phyloP scores from a whole-genome alignment of 1,140 invertebrate species.

The Fragariocoptes setiger region DNA sequence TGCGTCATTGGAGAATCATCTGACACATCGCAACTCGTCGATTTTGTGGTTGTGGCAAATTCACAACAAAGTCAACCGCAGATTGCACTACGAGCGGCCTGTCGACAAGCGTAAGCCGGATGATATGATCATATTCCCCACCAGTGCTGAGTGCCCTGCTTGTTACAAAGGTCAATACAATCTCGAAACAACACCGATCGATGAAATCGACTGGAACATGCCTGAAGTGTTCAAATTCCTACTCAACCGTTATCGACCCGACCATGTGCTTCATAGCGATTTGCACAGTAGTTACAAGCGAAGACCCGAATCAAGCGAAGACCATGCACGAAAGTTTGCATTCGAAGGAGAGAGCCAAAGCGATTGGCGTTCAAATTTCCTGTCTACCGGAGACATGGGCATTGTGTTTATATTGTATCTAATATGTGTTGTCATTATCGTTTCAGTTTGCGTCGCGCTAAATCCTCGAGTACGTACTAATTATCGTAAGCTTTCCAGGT shows the following conservation, averaged over 20 bases:
- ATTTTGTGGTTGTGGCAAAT: conserved; percentile 76
- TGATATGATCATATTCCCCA: conserved; percentile 42
- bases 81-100: conserved; percentile 47
- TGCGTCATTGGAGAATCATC: conserved; percentile 23
- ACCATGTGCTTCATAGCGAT: background rate
- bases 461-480: too few relatives aligned
- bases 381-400: background rate
- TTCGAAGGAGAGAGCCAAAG: background rate
- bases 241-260: background rate
- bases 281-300: background rate
- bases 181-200: background rate
- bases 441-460: background rate
- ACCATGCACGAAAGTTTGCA: background rate
- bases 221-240: conserved; percentile 3
- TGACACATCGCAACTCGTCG: conserved; percentile 32
- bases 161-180: conserved; percentile 20
- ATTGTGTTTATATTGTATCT: background rate
- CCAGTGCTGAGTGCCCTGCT: conserved; percentile 26
- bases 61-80: conserved; percentile 66
- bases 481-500: too few relatives aligned
- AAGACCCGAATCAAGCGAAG: background rate
- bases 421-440: background rate
- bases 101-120: conserved; percentile 70
- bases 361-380: background rate
- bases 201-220: background rate